Evolutionary conservation across 1,140 invertebrate genomes (phyloP).

Genomic region (Drusus annulatus): DNA sequence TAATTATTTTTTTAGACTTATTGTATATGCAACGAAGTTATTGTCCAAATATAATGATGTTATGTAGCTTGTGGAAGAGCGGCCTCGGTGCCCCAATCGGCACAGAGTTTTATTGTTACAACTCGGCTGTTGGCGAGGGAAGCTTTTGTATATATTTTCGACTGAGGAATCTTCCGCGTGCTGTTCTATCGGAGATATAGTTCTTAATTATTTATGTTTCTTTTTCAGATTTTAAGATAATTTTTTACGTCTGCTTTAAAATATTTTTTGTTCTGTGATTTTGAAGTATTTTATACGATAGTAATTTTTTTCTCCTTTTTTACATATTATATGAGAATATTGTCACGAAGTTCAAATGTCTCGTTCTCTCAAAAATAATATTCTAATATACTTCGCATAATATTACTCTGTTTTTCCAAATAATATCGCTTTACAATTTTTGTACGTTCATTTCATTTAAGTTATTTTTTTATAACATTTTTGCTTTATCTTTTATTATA

Average conservation of each 20-base stretch:
- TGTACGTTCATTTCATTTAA: too few relatives aligned
- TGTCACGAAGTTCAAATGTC: constrained; percentile 10
- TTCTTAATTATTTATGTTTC: constrained; percentile 4
- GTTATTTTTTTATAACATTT: too few relatives aligned
- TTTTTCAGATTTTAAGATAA: neutral
- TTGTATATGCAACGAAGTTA: neutral
- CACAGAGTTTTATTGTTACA: neutral
- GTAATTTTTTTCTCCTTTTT: neutral
- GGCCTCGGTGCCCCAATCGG: too few relatives aligned
- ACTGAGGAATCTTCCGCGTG: neutral
- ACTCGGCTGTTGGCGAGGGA: neutral
- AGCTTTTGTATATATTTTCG: neutral
- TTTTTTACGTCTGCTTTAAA: constrained; percentile 5
- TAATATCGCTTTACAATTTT: too few relatives aligned
- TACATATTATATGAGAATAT: neutral
- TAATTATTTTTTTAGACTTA: neutral
- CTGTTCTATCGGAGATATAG: neutral
- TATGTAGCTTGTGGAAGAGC: neutral
- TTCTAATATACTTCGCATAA: neutral
- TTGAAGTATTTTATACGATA: neutral
- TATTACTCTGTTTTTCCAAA: too few relatives aligned
- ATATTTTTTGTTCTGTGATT: constrained; percentile 11
- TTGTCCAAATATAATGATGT: neutral
- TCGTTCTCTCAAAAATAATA: neutral
- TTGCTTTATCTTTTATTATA: too few relatives aligned